These are phyloP conservation scores for Corythucha ciliata DNA, from an alignment of 2,888 invertebrate genomes.

Conservation along the genomic window DNA sequence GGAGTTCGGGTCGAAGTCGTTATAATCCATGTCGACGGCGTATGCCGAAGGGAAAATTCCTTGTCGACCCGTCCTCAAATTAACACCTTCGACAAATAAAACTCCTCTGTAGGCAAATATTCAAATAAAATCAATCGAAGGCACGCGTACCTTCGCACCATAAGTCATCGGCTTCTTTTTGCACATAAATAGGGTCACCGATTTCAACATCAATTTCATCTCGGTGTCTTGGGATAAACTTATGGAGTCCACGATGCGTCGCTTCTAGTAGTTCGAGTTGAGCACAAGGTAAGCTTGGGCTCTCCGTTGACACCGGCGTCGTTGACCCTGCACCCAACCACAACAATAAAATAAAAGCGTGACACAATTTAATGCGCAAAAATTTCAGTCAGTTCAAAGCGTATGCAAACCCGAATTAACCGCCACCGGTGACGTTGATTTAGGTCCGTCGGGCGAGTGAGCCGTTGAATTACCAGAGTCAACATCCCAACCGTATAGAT, in stretches of 20 bases:
- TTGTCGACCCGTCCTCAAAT: conserved; percentile 81
- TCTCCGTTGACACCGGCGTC: conserved; percentile 32
- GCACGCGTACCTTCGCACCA: conserved; percentile 85
- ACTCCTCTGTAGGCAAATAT: conserved; percentile 81
- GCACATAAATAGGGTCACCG: conserved; percentile 93
- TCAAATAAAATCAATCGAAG: conserved; percentile 75
- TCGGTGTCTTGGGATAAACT: conserved; percentile 88
- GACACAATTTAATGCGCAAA: not conserved
- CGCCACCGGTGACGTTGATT: conserved; percentile 71
- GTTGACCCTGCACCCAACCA: conserved; percentile 29
- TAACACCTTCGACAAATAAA: conserved; percentile 59
- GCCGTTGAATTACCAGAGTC: conserved; percentile 89
- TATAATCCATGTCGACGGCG: conserved; percentile 93
- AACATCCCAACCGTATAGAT: conserved; percentile 63
- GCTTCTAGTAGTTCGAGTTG: conserved; percentile 81
- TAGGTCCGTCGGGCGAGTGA: conserved; percentile 82
- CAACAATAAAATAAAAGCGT: not conserved
- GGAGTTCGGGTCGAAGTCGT: conserved; percentile 83
- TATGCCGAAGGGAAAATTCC: conserved; percentile 97
- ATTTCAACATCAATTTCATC: conserved; percentile 96
- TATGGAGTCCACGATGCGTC: conserved; percentile 90
- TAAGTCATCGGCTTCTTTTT: conserved; percentile 90
- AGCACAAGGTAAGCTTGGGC: conserved; percentile 58
- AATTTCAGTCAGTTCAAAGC: not conserved
- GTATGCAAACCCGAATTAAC: conserved; percentile 20